Conservation (phyloP, 2,888 invertebrate genomes). For the Watsonalla cultraria region DNA sequence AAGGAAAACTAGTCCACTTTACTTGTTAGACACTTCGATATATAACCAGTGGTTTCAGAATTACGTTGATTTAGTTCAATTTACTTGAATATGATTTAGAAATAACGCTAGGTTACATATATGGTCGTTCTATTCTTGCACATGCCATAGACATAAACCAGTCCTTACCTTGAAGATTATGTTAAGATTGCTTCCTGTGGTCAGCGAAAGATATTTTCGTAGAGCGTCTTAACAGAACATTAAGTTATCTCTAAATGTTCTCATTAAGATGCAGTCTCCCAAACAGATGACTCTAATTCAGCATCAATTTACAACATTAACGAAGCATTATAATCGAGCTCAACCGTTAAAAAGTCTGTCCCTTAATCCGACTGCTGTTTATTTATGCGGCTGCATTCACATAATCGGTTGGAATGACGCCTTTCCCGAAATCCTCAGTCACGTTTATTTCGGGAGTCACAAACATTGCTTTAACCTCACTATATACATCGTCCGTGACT, state of each 20-base stretch:
- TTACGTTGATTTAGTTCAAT: too few species aligned
- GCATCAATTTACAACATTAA: constrained; percentile 23
- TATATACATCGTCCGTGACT: constrained; percentile 15
- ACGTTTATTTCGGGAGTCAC: constrained; percentile 61
- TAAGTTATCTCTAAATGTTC: background rate
- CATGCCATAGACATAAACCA: too few species aligned
- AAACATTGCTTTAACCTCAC: constrained; percentile 29
- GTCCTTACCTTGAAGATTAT: too few species aligned
- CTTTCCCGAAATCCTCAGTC: constrained; percentile 59
- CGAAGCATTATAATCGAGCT: constrained; percentile 40
- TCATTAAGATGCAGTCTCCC: background rate
- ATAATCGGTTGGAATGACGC: constrained; percentile 52
- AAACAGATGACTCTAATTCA: background rate
- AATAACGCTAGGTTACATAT: too few species aligned
- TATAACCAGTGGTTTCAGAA: too few species aligned
- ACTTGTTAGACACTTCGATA: too few species aligned
- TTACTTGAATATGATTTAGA: too few species aligned
- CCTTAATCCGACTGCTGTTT: constrained; percentile 44
- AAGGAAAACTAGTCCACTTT: background rate
- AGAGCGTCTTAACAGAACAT: background rate
- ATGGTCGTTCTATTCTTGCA: too few species aligned
- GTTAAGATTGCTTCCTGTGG: background rate
- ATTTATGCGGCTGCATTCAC: constrained; percentile 43
- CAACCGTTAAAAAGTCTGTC: constrained; percentile 39
- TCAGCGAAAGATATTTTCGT: background rate